phyloP scores from a whole-genome alignment of 2,888 invertebrate genomes.

The Gasteruption jaculator region DNA sequence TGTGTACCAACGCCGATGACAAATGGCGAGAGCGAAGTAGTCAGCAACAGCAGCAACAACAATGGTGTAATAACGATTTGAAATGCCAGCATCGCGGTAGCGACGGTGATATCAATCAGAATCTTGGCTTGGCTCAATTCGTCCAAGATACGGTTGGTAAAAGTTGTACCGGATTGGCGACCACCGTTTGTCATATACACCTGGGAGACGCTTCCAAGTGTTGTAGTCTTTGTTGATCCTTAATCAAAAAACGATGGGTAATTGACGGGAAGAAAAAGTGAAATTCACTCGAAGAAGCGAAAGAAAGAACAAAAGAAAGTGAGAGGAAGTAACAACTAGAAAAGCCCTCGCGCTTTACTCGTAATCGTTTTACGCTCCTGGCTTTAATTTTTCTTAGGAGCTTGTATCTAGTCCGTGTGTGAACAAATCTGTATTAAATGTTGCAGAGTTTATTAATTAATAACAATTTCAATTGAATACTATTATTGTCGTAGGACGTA shows the following conservation, averaged over 20 bases:
- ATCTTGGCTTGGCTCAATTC: conserved; percentile 48
- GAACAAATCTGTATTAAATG: conserved; percentile 47
- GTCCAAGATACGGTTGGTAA: conserved; percentile 39
- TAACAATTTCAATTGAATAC: no score
- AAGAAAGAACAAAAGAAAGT: conserved; percentile 22
- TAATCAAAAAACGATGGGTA: no score
- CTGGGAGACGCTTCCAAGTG: conserved; percentile 57
- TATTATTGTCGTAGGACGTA: no score
- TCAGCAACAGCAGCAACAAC: conserved; percentile 49
- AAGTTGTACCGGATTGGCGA: conserved; percentile 52
- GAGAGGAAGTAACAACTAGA: no score
- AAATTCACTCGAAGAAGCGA: conserved; percentile 18
- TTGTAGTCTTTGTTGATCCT: conserved; percentile 58
- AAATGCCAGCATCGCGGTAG: conserved; percentile 44
- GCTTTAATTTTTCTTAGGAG: no score
- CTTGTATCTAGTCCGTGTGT: conserved; percentile 47
- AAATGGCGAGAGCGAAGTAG: conserved; percentile 51
- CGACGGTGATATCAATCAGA: conserved; percentile 57
- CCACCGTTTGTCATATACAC: conserved; percentile 56
- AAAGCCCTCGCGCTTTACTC: no score
- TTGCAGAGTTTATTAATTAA: conserved; percentile 46
- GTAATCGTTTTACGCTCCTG: no score
- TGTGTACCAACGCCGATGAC: conserved; percentile 39
- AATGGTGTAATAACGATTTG: conserved; percentile 48
- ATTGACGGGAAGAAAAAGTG: conserved; percentile 8